Percentiles rank a stretch among this genome's conserved stretches.
Conservation (phyloP, 2,113 vertebrate species). For the Oostethus manadensis region DNA sequence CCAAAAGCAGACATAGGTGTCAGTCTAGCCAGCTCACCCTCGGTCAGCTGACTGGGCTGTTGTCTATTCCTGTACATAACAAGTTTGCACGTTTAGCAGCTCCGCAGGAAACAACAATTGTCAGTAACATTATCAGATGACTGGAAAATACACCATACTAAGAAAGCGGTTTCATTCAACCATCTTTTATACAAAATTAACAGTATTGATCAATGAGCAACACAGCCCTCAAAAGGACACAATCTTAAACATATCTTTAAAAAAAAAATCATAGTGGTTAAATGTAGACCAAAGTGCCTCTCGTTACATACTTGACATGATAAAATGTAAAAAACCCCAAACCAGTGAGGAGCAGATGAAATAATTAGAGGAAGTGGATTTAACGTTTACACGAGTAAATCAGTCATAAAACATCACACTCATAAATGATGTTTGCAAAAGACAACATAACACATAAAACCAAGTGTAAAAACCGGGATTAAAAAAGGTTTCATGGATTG, state of each 20-base stretch:
- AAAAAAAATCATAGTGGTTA: slow-evolving; percentile 4
- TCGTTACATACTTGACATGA: background rate
- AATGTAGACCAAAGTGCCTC: slow-evolving; percentile 3
- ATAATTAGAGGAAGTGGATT: slow-evolving; percentile 18
- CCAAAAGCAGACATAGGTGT: slow-evolving; percentile 75
- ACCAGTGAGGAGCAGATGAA: slow-evolving; percentile 24
- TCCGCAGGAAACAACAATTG: slow-evolving; percentile 8
- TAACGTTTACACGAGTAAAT: slow-evolving; percentile 13
- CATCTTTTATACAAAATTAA: slow-evolving; percentile 7
- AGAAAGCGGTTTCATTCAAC: background rate
- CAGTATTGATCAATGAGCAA: slow-evolving; percentile 26
- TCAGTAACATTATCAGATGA: background rate
- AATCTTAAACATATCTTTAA: slow-evolving; percentile 20
- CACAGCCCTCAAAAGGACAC: slow-evolving; percentile 18
- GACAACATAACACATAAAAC: slow-evolving; percentile 3
- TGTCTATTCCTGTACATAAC: slow-evolving; percentile 42
- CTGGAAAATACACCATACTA: background rate
- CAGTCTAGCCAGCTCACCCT: slow-evolving; percentile 54
- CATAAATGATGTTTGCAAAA: slow-evolving; percentile 17
- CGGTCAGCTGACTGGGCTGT: slow-evolving; percentile 14
- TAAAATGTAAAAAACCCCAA: slow-evolving; percentile 26
- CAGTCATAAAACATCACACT: slow-evolving; percentile 26
- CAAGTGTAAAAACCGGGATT: slow-evolving; percentile 3
- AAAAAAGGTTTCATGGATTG: background rate
- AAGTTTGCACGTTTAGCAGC: slow-evolving; percentile 28